Evolutionary conservation across 92 coral and sea anemone species (phyloP).

Genomic region (Paragorgia papillata): DNA sequence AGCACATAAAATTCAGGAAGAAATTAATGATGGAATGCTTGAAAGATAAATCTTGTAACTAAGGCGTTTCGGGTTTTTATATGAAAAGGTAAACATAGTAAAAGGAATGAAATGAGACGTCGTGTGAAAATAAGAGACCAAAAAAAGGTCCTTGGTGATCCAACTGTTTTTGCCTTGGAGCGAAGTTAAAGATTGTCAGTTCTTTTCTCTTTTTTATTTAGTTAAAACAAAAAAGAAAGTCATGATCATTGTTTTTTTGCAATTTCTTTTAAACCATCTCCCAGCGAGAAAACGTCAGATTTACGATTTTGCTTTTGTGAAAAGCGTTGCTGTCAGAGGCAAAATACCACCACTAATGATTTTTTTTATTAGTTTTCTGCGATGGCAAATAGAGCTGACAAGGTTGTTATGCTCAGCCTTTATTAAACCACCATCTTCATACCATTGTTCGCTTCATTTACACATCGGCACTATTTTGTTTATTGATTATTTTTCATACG

Average conservation of each 20-base stretch:
- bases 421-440: slow-evolving; percentile 37
- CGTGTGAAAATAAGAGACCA: neutral
- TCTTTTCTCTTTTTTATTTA: no score
- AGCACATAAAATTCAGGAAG: neutral
- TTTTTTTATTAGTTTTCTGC: slow-evolving; percentile 45
- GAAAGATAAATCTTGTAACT: neutral
- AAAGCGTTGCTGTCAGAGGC: slow-evolving; percentile 38
- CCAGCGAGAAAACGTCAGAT: slow-evolving; percentile 49
- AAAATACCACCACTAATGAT: slow-evolving; percentile 52
- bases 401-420: slow-evolving; percentile 43
- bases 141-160: no score
- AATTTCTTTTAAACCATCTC: slow-evolving; percentile 24
- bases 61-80: neutral
- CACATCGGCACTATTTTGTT: slow-evolving; percentile 50
- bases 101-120: neutral
- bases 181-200: no score
- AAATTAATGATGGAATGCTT: neutral
- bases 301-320: slow-evolving; percentile 42
- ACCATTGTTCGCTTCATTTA: slow-evolving; percentile 42
- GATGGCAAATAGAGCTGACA: slow-evolving; percentile 41
- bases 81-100: slow-evolving; percentile 7
- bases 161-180: no score
- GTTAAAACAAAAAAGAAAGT: neutral
- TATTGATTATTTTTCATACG: slow-evolving; percentile 43
- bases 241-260: slow-evolving; percentile 1